These are phyloP conservation scores for Naso thynnoides DNA, from an alignment of 2,797 vertebrate species.

Conservation along the genomic window DNA sequence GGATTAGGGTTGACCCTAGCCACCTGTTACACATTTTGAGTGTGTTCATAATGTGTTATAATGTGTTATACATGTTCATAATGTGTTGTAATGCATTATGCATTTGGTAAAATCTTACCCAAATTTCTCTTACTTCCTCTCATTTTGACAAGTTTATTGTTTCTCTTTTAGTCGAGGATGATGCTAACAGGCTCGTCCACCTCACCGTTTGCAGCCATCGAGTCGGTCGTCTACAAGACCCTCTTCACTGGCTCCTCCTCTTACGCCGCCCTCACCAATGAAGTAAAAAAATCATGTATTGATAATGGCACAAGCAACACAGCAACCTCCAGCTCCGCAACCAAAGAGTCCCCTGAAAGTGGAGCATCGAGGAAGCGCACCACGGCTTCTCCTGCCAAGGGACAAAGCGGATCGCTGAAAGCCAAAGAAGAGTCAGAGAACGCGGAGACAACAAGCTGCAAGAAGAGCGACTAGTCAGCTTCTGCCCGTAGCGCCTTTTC, in stretches of 20 bases:
- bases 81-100: too few species aligned
- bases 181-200: constrained; percentile 86
- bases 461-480: constrained; percentile 78
- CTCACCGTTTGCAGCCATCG: constrained; percentile 86
- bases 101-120: too few species aligned
- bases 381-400: constrained; percentile 8
- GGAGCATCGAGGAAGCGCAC: constrained; percentile 1
- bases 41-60: too few species aligned
- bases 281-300: constrained; percentile 27
- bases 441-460: constrained; percentile 19
- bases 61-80: too few species aligned
- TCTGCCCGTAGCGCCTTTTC: constrained; percentile 50
- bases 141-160: constrained; percentile 1
- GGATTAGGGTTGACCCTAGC: too few species aligned
- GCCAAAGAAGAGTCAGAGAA: constrained; percentile 65
- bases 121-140: background rate
- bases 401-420: constrained; percentile 27
- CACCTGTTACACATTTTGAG: too few species aligned
- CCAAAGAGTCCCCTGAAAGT: constrained; percentile 50
- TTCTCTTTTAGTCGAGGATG: constrained; percentile 85
- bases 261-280: constrained; percentile 69
- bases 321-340: background rate
- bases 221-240: constrained; percentile 84
- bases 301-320: constrained; percentile 16
- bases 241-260: constrained; percentile 85